Base-by-base conservation (phyloP, 1,140 invertebrate genomes). In the Pteromalus puparum region DNA sequence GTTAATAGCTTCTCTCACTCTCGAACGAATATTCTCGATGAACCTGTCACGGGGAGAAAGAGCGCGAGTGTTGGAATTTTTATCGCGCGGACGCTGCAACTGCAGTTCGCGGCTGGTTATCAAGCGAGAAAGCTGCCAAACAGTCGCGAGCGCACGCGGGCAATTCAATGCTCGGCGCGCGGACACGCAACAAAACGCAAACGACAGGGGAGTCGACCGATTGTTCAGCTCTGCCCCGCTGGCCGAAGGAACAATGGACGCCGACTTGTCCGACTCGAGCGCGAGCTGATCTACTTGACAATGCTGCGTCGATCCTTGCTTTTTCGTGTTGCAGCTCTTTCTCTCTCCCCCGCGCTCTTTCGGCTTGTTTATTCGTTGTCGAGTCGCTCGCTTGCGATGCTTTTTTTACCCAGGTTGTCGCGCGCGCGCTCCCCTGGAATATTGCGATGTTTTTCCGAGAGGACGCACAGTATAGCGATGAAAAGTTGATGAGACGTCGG, bases 221-320 rank as follows among this genome's bases (percentile, higher is more conserved):
- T 68, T 67, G 61, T 67, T 67, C 72, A 74, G 34, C 38, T 74
- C 38, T 68, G 61, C 24, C 30, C 18, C 61, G 46, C 15, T 24
- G 53, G 15, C 7, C 21, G 2, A 21, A 48, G 74, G 38, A 18
- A 61, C 76, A 78, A 78, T 61, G 76, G 76, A 24, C 48, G 5
- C 26, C 74, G 74, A 53, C 76, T 30, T n/a, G 76, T n/a, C 53
- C 2, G 46, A 78, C 76, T 38, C 76, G 28, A 65, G 3, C 76
- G 76, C 21, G 26, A 38, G 61, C 61, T 67, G 77, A 79, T 79
- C 53, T 79, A 79, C 61, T 79, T 79, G 77, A 79, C 77, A 79
- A 79, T 79, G 77, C 77, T n/a, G 30, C 61, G 18, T 79, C 30
- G 77, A 79, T 79, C 61, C 30, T 79, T 30, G 61, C 77, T 68